Evolutionary conservation across 2,113 vertebrate species (phyloP), one percentile per base, ranked within the genome.

Genomic region (Pangasianodon hypophthalmus): DNA sequence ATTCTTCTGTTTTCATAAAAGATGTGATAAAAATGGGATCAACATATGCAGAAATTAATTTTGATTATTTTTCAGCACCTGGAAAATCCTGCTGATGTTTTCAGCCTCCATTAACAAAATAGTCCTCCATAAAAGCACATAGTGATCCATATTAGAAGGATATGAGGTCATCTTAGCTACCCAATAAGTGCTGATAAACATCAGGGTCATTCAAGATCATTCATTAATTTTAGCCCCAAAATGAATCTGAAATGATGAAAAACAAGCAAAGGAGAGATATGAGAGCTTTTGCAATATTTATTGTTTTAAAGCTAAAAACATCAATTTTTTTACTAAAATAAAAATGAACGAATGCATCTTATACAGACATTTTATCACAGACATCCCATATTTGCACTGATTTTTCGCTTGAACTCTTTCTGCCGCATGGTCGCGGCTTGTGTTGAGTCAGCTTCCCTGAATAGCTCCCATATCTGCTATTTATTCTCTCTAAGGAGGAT

Each of bases 401-500:
- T 16, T 10, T 48, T 64, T 5, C 10, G 2, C 26, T 32, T 50
- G 13, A 86, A 69, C 21, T 52, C 84, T 50, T 85, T 50, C 44
- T 19, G 24, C 44, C 26, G 2, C 24, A 67, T n/a, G 44, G 41
- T 29, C 84, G 16, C 2, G 37, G 37, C 41, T 29, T 58, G n/a
- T 85, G 46, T 50, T 29, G 44, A 67, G 24, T 67, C 84, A 64
- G 44, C 46, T 16, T 69, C 62, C 58, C 62, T n/a, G 62, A 85
- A 85, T 67, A 67, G 29, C 84, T 69, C 62, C 44, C 6, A 6
- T 50, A 86, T 69, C 62, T 85, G 84, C 26, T 69, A 69, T 69
- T 91, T 90, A 92, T 91, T 92, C 90, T 69, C 69, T 87, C 58
- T 37, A 32, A 64, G 41, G 69, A 89, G 77, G 80, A 88, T 86